phyloP scores from a whole-genome alignment of 1,140 invertebrate species.

The Odontomachus brunneus region DNA sequence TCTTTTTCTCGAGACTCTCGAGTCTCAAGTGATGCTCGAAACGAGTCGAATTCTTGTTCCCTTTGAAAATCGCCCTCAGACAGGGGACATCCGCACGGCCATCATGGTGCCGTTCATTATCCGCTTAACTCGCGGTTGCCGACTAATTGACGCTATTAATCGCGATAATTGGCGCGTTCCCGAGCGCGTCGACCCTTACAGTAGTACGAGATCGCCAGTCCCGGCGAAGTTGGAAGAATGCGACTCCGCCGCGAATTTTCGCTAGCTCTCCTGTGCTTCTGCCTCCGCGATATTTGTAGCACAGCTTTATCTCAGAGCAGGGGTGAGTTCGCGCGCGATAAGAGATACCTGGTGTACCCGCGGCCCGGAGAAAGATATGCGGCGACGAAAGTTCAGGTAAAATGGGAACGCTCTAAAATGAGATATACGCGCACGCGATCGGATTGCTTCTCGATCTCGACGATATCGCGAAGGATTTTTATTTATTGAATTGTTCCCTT shows the following conservation, averaged over 20 bases:
- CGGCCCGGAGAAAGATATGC: conserved; percentile 45
- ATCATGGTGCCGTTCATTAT: conserved; percentile 62
- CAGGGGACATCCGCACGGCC: background rate
- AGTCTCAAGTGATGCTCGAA: too few relatives aligned
- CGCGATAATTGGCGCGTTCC: conserved; percentile 31
- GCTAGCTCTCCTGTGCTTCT: conserved; percentile 24
- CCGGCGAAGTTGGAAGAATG: conserved; percentile 34
- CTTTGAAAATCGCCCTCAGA: too few relatives aligned
- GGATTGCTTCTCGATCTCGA: too few relatives aligned
- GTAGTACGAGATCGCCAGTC: background rate
- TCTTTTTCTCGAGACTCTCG: too few relatives aligned
- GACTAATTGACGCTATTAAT: conserved; percentile 64
- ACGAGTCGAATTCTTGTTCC: too few relatives aligned
- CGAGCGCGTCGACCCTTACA: background rate
- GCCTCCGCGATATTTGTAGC: background rate
- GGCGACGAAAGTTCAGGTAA: conserved; percentile 81
- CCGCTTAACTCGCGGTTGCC: conserved; percentile 49
- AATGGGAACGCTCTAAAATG: background rate
- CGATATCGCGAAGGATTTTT: too few relatives aligned
- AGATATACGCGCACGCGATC: background rate
- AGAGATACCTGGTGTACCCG: conserved; percentile 81
- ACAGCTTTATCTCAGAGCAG: conserved; percentile 15
- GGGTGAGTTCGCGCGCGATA: conserved; percentile 61
- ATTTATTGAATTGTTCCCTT: too few relatives aligned
- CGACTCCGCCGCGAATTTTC: conserved; percentile 7